Conservation (phyloP, 2,797 vertebrate genomes). For the Cuculus canorus region DNA sequence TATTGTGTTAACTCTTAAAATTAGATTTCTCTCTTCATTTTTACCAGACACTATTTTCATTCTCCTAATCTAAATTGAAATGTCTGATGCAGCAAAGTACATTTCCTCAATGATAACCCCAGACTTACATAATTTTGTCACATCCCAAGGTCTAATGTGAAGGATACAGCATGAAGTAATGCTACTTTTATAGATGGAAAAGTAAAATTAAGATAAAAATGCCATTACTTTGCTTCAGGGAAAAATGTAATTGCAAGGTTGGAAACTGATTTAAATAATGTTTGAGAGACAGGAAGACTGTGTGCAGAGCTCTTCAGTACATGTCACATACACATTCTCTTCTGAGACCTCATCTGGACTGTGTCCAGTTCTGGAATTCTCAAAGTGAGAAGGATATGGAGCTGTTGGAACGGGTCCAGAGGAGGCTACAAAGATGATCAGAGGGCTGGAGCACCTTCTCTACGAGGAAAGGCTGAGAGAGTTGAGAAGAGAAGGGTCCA, state of each 20-base stretch:
- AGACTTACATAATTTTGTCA: background rate
- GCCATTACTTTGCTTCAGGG: constrained; percentile 26
- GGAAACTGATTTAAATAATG: constrained; percentile 49
- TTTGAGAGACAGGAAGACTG: background rate
- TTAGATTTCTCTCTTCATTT: background rate
- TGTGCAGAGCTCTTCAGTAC: background rate
- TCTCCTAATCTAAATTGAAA: constrained; percentile 54
- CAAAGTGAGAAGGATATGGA: too few relatives aligned
- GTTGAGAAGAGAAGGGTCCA: too few relatives aligned
- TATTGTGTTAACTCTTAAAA: constrained; percentile 10
- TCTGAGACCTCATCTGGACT: too few relatives aligned
- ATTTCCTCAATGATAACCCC: constrained; percentile 28
- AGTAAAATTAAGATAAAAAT: constrained; percentile 59
- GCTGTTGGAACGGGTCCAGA: too few relatives aligned
- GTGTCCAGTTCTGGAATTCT: too few relatives aligned
- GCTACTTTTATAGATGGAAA: background rate
- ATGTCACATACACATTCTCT: background rate
- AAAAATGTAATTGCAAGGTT: constrained; percentile 39
- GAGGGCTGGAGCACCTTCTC: too few relatives aligned
- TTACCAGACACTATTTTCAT: background rate
- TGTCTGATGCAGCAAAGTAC: constrained; percentile 14
- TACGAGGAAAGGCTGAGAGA: too few relatives aligned
- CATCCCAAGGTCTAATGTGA: constrained; percentile 26
- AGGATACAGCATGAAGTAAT: constrained; percentile 19
- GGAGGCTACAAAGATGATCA: too few relatives aligned